Percentiles rank a stretch among this genome's conserved stretches.
These are phyloP conservation scores for Drosophila lini DNA, from an alignment of 1,140 invertebrate genomes.

Conservation along the genomic window DNA sequence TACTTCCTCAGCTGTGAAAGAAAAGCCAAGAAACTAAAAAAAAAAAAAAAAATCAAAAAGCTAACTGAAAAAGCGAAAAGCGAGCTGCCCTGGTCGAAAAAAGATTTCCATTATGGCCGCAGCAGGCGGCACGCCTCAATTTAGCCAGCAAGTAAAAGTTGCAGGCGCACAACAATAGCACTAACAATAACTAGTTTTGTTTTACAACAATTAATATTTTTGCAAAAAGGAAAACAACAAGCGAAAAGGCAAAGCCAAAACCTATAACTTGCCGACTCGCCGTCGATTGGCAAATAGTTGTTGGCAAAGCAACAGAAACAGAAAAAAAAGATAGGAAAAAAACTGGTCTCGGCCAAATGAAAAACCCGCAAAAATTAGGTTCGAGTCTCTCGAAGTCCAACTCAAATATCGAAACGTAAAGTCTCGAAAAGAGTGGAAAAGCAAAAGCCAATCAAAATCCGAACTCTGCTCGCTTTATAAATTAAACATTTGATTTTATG, in stretches of 20 bases:
- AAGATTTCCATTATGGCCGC: slow-evolving; percentile 69
- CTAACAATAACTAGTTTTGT: slow-evolving; percentile 73
- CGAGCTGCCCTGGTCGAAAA: slow-evolving; percentile 26
- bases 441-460: slow-evolving; percentile 40
- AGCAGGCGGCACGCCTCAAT: slow-evolving; percentile 71
- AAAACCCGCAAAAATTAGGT: slow-evolving; percentile 78
- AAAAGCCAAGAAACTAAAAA: slow-evolving; percentile 13
- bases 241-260: slow-evolving; percentile 50
- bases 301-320: slow-evolving; percentile 49
- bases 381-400: slow-evolving; percentile 27
- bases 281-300: slow-evolving; percentile 73
- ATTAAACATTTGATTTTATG: slow-evolving; percentile 62
- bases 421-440: slow-evolving; percentile 66
- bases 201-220: slow-evolving; percentile 78
- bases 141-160: slow-evolving; percentile 74
- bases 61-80: slow-evolving; percentile 10
- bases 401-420: slow-evolving; percentile 42
- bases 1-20: slow-evolving; percentile 61
- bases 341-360: slow-evolving; percentile 72
- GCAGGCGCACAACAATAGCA: slow-evolving; percentile 60
- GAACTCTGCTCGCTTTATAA: slow-evolving; percentile 46
- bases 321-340: slow-evolving; percentile 35
- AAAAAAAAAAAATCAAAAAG: background rate
- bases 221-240: slow-evolving; percentile 56
- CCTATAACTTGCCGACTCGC: slow-evolving; percentile 39